Conservation (phyloP, 2,797 vertebrate genomes). For the Oreonectes daqikongensis region DNA sequence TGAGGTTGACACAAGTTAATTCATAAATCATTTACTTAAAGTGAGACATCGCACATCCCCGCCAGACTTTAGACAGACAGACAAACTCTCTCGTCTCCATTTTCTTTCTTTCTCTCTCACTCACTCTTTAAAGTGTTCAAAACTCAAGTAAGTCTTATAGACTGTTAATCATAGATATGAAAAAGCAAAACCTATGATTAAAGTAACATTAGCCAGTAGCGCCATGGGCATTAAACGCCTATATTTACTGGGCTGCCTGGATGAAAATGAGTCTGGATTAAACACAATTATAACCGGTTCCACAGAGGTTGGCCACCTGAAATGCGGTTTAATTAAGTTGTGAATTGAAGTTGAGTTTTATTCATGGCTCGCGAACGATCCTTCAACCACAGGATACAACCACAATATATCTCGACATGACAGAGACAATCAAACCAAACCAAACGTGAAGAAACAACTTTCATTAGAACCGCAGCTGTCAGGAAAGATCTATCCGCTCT, state of each 20-base stretch:
- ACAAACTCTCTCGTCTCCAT: not conserved
- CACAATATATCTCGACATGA: slow-evolving; percentile 28
- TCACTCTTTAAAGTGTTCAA: not conserved
- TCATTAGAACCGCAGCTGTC: slow-evolving; percentile 10
- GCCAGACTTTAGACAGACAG: not conserved
- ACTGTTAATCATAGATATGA: not conserved
- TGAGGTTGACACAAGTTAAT: slow-evolving; percentile 55
- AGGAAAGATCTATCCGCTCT: not conserved
- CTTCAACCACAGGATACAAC: not conserved
- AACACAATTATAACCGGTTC: slow-evolving; percentile 56
- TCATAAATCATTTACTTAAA: slow-evolving; percentile 62
- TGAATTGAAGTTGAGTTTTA: slow-evolving; percentile 48
- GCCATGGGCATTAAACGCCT: not conserved
- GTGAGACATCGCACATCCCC: not conserved
- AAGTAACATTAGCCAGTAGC: slow-evolving; percentile 1
- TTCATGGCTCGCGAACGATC: slow-evolving; percentile 16
- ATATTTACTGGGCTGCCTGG: slow-evolving; percentile 4
- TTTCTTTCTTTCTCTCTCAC: not conserved
- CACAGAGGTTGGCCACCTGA: slow-evolving; percentile 46
- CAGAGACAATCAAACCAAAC: not conserved
- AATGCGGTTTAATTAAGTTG: slow-evolving; percentile 45
- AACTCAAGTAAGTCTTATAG: not conserved
- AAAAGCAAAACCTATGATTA: slow-evolving; percentile 19
- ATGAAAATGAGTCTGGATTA: slow-evolving; percentile 15
- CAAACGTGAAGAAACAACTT: not conserved